Conservation (phyloP, 2,888 invertebrate species). For the Pseudococcus longispinus region DNA sequence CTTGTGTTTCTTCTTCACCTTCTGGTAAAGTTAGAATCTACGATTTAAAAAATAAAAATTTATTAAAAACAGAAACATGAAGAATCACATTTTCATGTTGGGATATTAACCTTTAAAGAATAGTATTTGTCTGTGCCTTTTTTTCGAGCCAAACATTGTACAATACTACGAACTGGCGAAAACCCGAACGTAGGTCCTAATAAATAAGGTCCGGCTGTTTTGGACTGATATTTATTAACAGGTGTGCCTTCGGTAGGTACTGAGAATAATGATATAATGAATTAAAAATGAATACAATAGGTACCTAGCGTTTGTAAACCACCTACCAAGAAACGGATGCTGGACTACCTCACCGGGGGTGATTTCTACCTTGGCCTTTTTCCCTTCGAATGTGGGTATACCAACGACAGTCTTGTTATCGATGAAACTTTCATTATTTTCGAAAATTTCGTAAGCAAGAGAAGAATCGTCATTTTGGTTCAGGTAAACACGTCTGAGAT, state of each 20-base stretch:
- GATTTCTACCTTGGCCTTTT: slow-evolving; percentile 5
- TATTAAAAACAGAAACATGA: background rate
- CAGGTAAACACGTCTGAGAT: slow-evolving; percentile 43
- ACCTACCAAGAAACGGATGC: slow-evolving; percentile 1
- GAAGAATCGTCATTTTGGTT: slow-evolving; percentile 47
- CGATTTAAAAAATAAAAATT: slow-evolving; percentile 63
- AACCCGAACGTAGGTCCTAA: slow-evolving; percentile 75
- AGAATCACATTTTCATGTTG: background rate
- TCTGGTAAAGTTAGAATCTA: slow-evolving; percentile 61
- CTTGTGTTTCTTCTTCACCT: slow-evolving; percentile 70
- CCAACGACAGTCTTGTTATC: background rate
- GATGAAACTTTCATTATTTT: slow-evolving; percentile 43
- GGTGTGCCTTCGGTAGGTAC: slow-evolving; percentile 38
- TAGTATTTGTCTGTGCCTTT: slow-evolving; percentile 75
- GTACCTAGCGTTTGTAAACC: background rate
- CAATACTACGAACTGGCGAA: slow-evolving; percentile 78
- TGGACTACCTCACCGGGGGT: background rate
- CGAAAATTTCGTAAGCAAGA: slow-evolving; percentile 32
- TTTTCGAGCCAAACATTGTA: slow-evolving; percentile 76
- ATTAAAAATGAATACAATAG: background rate
- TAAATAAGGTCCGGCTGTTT: slow-evolving; percentile 71
- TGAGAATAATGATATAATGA: background rate
- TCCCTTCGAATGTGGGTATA: slow-evolving; percentile 43
- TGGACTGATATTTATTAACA: slow-evolving; percentile 17
- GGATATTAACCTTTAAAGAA: slow-evolving; percentile 70